Evolutionary conservation across 2,797 vertebrate genomes (phyloP).

Genomic region (Nannoperca australis): DNA sequence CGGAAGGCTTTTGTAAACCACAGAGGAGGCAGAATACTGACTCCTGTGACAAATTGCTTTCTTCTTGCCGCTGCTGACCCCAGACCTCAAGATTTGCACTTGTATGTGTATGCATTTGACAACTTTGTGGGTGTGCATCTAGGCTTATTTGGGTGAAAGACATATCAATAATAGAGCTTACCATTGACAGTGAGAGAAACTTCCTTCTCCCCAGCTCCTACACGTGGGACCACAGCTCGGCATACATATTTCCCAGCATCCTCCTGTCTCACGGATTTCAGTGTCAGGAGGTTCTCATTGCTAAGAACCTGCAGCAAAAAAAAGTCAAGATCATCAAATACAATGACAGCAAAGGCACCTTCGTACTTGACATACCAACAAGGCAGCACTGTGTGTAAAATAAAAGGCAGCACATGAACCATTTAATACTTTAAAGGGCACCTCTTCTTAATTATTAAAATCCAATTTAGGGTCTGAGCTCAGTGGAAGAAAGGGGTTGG

Average conservation of each 20-base stretch:
- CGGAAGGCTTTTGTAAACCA: conserved; percentile 32
- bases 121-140: conserved; percentile 37
- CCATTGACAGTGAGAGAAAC: conserved; percentile 97
- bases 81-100: conserved; percentile 46
- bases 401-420: conserved; percentile 52
- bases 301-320: conserved; percentile 91
- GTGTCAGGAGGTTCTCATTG: conserved; percentile 95
- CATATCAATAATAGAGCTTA: conserved; percentile 74
- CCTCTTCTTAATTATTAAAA: conserved; percentile 88
- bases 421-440: conserved; percentile 80
- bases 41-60: conserved; percentile 65
- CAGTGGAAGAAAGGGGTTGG: conserved; percentile 55
- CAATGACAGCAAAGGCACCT: conserved; percentile 56
- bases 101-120: conserved; percentile 40
- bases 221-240: conserved; percentile 94
- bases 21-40: conserved; percentile 41
- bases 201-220: conserved; percentile 95
- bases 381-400: conserved; percentile 43
- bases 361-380: conserved; percentile 56
- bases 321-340: conserved; percentile 66
- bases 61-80: conserved; percentile 51
- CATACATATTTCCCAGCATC: conserved; percentile 98
- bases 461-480: conserved; percentile 83
- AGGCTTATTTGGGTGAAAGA: conserved; percentile 34
- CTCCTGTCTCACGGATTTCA: conserved; percentile 95